Conservation (phyloP, 1,140 invertebrate species). For the Pectinophora gossypiella region DNA sequence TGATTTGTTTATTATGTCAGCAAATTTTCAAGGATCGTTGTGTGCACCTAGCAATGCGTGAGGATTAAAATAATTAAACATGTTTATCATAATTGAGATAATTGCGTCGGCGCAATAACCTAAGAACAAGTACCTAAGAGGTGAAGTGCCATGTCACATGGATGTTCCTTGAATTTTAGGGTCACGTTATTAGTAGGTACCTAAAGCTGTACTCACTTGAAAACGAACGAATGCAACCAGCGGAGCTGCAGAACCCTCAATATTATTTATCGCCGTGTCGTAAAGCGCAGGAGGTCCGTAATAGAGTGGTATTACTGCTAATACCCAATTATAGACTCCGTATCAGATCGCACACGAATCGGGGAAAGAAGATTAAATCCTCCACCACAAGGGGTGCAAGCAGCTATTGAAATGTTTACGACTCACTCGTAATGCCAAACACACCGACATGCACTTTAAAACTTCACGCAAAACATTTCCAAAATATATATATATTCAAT, state of each 20-base stretch:
- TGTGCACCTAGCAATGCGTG: no score
- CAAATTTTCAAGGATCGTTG: no score
- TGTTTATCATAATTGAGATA: background rate
- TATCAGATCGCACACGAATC: conserved; percentile 31
- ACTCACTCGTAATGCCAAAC: background rate
- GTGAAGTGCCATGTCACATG: no score
- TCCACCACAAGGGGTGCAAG: conserved; percentile 5
- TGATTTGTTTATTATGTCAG: conserved; percentile 13
- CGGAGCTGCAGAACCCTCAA: no score
- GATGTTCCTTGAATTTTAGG: no score
- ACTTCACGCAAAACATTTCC: no score
- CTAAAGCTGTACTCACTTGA: no score
- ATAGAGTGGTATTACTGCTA: conserved; percentile 42
- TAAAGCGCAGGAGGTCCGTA: conserved; percentile 20
- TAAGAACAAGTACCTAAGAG: no score
- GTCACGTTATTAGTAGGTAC: no score
- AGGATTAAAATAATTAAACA: background rate
- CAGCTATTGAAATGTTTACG: background rate
- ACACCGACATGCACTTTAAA: background rate
- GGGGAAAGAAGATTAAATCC: conserved; percentile 46
- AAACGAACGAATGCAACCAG: no score
- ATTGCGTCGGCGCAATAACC: no score
- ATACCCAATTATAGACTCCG: conserved; percentile 55
- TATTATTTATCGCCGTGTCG: background rate
- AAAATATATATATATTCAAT: no score